Base-by-base conservation (phyloP, 2,113 vertebrate genomes). In the Mionectes macconnelli region DNA sequence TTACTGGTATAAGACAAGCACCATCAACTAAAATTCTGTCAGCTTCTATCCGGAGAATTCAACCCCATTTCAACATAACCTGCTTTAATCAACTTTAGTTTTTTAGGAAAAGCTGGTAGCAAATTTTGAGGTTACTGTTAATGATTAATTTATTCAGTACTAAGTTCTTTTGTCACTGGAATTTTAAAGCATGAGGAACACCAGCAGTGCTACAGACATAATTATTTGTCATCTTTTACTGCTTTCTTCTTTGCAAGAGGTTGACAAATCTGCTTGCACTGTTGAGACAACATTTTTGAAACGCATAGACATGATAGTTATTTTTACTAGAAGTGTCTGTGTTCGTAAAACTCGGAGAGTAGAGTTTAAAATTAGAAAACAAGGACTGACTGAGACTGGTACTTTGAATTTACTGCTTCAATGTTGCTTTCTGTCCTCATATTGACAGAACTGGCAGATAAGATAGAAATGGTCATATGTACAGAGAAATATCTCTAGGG, bases 271-370 rank as follows among this genome's bases (percentile, higher is more conserved):
- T 80, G 13, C 21, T 47, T 69, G 40, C 50, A 86, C 44, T 87
- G 2, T 77, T 42, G 59, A 91, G 84, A 66, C 35, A 49, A 42
- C 0, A 4, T 56, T 85, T 93, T 89, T 94, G 79, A 79, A 96
- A 95, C 52, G 85, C 56, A 37, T 70, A 86, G 89, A 79, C 67
- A 44, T 52, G 77, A 50, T 92, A 77, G 83, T 77, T 96, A 82
- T 83, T 95, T 93, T 89, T 91, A 77, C 95, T 91, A 74, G 77
- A 89, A 87, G 73, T 88, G 28, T 53, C n/a, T 57, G 31, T 47
- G 44, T 90, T 94, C 63, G 50, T 76, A 69, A 76, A 91, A 89
- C 28, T 95, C 59, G 94, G 69, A 70, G 30, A 93, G 9, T 57
- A 40, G 70, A 52, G 39, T 78, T 90, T 88, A 67, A 90, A 91